Conservation (phyloP, 2,888 invertebrate species). For the Hyposoter didymator region DNA sequence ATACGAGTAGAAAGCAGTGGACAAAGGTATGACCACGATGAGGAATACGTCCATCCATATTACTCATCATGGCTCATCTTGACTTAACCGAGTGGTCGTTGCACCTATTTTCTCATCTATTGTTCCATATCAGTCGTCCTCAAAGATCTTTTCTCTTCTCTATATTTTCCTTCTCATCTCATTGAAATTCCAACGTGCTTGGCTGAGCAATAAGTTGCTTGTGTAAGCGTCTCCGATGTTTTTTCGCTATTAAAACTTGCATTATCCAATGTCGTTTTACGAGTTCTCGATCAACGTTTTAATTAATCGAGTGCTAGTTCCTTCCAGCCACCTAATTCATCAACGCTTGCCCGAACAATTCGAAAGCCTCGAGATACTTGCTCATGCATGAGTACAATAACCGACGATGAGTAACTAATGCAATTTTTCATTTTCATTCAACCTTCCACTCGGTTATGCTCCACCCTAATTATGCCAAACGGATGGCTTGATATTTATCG, state of each 20-base stretch:
- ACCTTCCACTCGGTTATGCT: not conserved
- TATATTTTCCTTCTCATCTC: not conserved
- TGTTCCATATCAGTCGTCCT: conserved; percentile 9
- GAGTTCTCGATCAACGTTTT: not conserved
- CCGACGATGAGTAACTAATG: not conserved
- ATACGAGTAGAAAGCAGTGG: not conserved
- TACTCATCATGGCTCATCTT: conserved; percentile 75
- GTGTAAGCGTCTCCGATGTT: conserved; percentile 12
- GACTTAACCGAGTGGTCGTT: conserved; percentile 54
- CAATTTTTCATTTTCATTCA: not conserved
- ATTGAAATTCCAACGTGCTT: conserved; percentile 8
- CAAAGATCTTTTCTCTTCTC: not conserved
- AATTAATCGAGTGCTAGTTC: conserved; percentile 26
- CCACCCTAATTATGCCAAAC: not conserved
- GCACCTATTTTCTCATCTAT: conserved; percentile 23
- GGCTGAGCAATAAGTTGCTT: conserved; percentile 11
- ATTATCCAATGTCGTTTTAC: not conserved
- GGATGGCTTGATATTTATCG: not conserved
- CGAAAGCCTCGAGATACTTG: not conserved
- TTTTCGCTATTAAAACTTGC: conserved; percentile 30
- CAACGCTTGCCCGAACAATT: conserved; percentile 28
- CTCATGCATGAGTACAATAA: not conserved
- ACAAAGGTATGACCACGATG: conserved; percentile 19
- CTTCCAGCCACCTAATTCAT: not conserved
- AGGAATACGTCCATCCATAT: conserved; percentile 74